These are phyloP conservation scores for Drosophila kanapiae DNA, from an alignment of 1,140 invertebrate genomes.

Conservation along the genomic window DNA sequence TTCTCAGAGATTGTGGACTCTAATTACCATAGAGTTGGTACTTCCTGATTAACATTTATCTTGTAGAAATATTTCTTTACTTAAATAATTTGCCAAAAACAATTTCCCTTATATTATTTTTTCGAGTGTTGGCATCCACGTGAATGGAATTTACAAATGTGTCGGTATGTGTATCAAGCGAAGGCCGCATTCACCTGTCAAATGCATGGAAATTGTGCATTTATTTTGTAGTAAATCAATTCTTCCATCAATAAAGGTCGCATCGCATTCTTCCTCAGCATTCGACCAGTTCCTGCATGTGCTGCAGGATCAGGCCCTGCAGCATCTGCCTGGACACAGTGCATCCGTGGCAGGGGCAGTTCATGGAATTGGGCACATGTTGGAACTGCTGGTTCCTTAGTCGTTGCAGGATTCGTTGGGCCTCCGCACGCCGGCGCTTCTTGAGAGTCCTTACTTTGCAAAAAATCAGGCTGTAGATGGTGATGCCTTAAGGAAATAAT, in stretches of 20 bases:
- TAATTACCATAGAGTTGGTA: background rate
- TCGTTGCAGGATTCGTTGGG: background rate
- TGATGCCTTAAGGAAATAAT: constrained; percentile 29
- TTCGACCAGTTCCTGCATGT: constrained; percentile 37
- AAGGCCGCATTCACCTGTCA: constrained; percentile 10
- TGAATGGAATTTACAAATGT: background rate
- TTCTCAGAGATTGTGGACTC: background rate
- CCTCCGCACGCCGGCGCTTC: background rate
- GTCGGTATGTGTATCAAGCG: too few species aligned
- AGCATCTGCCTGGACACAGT: constrained; percentile 48
- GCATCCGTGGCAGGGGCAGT: constrained; percentile 60
- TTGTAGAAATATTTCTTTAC: background rate
- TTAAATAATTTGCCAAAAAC: background rate
- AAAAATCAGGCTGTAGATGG: constrained; percentile 55
- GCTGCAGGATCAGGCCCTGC: constrained; percentile 48
- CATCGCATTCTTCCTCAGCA: constrained; percentile 15
- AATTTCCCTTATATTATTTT: background rate
- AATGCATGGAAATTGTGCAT: constrained; percentile 10
- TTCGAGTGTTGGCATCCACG: background rate
- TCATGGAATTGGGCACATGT: constrained; percentile 45
- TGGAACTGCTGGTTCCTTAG: constrained; percentile 14
- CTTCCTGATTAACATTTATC: too few species aligned
- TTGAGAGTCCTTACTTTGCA: constrained; percentile 18
- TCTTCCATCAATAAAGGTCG: background rate
- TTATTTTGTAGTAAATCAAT: constrained; percentile 18